Base-by-base conservation (phyloP, 2,113 vertebrate species). In the Callithrix jacchus region DNA sequence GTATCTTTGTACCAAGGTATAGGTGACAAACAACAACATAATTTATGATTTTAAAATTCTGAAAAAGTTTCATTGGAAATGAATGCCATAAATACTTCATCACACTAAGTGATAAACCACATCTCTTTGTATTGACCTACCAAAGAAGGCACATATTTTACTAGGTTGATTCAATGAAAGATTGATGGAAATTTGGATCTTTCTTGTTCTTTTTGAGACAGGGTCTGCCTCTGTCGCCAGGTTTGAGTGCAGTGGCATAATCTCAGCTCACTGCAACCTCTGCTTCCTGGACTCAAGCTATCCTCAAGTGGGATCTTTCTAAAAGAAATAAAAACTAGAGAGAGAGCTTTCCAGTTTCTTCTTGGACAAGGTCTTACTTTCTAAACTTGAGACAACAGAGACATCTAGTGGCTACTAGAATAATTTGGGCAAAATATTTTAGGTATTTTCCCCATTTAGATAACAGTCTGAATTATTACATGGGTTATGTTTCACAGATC, bases 321-420 rank as follows among this genome's bases (percentile, higher is more conserved):
- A 37, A 82, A 58, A 90, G 35, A 82, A 82, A 80, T 20, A 10
- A 58, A 84, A 68, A 87, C 14, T 52, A 10, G 2, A 64, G 2
- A 64, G 11, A 58, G 25, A 80, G 47, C 37, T 86, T 91, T 35
- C 47, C 16, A 77, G 77, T 6, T 93, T 87, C 40, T 54, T 89
- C 17, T 42, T 61, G 12, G n/a, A 89, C 7, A 81, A 83, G 3
- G 10, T 64, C 17, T 92, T 45, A 89, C n/a, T 85, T 95, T 20
- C 35, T 83, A 93, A 94, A 81, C 12, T n/a, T 68, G 47, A 96
- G 14, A 42, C 86, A 95, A 97, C 17, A 97, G 96, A 79, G 97
- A 96, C 97, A 97, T 88, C 97, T 98, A 95, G 95, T 89, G 96
- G 95, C 74, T 91, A 14, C 18, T 84, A 58, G 13, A 89, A 79